Percentiles rank a stretch among this genome's conserved stretches.
These are phyloP conservation scores for Zaprionus gabonicus DNA, from an alignment of 1,140 invertebrate species.

Conservation along the genomic window DNA sequence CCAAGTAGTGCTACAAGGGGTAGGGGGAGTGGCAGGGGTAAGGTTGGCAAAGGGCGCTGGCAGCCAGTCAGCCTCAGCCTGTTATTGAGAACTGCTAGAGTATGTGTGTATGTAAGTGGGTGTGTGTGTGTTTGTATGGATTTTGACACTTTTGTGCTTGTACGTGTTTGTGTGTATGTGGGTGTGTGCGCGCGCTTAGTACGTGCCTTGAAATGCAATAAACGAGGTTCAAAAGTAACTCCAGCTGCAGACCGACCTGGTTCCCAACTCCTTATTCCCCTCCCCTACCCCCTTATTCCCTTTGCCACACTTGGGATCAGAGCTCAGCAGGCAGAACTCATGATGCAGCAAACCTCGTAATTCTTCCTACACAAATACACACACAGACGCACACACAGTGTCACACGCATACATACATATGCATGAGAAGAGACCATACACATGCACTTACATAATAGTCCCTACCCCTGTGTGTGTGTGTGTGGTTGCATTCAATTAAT, in stretches of 20 bases:
- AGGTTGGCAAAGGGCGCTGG: not conserved
- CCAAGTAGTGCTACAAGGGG: conserved; percentile 35
- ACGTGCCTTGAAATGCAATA: conserved; percentile 70
- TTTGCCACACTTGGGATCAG: conserved; percentile 20
- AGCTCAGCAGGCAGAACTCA: conserved; percentile 19
- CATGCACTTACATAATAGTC: not conserved
- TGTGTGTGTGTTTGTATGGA: conserved; percentile 30
- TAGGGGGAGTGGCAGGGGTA: not conserved
- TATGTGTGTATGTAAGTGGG: conserved; percentile 13
- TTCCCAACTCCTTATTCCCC: conserved; percentile 3
- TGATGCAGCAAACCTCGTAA: conserved; percentile 33
- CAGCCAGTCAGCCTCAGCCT: conserved; percentile 30
- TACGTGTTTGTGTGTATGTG: conserved; percentile 21
- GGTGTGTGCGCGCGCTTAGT: conserved; percentile 36
- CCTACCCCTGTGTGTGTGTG: not conserved
- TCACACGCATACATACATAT: conserved; percentile 2
- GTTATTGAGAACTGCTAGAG: conserved; percentile 59
- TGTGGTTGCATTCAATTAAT: conserved; percentile 29
- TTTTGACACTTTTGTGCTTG: conserved; percentile 22
- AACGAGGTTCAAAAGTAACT: conserved; percentile 43
- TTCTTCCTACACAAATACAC: conserved; percentile 4
- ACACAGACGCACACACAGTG: not conserved
- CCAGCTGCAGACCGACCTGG: conserved; percentile 40
- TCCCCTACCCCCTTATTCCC: not conserved
- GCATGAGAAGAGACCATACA: conserved; percentile 1